phyloP scores from a whole-genome alignment of 2,113 vertebrate genomes.

The Hirundichthys speculiger region DNA sequence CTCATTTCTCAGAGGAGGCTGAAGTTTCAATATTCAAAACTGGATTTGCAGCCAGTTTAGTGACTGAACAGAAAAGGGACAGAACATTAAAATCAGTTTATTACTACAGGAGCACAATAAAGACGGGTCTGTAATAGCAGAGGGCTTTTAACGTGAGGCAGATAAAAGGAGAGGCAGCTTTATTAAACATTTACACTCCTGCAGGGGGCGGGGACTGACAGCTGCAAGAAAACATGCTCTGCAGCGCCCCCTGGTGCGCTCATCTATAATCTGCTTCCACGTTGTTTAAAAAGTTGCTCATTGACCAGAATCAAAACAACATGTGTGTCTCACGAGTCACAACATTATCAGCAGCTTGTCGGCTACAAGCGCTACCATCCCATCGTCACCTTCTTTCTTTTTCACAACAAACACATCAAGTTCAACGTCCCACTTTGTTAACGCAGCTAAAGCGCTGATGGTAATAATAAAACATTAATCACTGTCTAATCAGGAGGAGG shows the following conservation, averaged over 20 bases:
- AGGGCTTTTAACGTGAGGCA: too few relatives aligned
- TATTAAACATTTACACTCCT: slow-evolving; percentile 6
- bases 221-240: slow-evolving; percentile 3
- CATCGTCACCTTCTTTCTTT: background rate
- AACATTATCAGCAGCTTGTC: background rate
- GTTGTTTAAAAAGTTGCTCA: background rate
- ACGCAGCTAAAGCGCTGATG: background rate
- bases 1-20: too few relatives aligned
- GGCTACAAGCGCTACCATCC: background rate
- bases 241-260: slow-evolving; percentile 12
- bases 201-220: background rate
- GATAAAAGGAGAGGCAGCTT: too few relatives aligned
- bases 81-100: too few relatives aligned
- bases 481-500: too few relatives aligned
- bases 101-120: too few relatives aligned
- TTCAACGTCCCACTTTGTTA: background rate
- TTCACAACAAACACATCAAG: background rate
- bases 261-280: background rate
- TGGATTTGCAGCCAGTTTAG: too few relatives aligned
- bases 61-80: too few relatives aligned
- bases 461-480: background rate
- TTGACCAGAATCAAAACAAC: background rate
- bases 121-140: too few relatives aligned
- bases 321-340: too few relatives aligned
- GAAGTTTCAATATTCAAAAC: too few relatives aligned